Conservation (phyloP, 2,113 vertebrate species). For the Oncorhynchus keta region DNA sequence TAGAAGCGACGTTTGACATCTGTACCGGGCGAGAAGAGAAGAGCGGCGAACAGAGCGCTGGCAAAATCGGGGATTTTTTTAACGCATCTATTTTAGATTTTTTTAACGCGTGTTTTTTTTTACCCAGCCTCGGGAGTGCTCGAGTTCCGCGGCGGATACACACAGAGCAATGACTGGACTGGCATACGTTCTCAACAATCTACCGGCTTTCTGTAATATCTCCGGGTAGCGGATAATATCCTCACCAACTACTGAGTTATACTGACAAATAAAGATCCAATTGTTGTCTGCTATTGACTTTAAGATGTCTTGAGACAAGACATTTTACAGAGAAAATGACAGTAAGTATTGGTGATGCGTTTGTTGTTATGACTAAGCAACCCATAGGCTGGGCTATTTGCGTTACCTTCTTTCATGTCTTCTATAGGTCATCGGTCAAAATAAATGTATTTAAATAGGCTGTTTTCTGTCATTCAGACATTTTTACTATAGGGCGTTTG, state of each 20-base stretch:
- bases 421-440: neutral
- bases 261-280: slow-evolving; percentile 36
- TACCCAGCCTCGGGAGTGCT: slow-evolving; percentile 51
- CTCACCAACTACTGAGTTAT: slow-evolving; percentile 12
- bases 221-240: slow-evolving; percentile 45
- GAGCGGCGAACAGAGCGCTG: slow-evolving; percentile 25
- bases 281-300: slow-evolving; percentile 54
- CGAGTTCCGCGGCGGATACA: slow-evolving; percentile 46
- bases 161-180: slow-evolving; percentile 62
- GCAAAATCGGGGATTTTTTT: slow-evolving; percentile 61
- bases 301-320: slow-evolving; percentile 77
- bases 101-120: slow-evolving; percentile 29
- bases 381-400: neutral
- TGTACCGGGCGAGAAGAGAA: slow-evolving; percentile 27
- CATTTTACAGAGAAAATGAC: slow-evolving; percentile 67
- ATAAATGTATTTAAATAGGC: neutral
- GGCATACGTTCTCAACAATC: slow-evolving; percentile 40
- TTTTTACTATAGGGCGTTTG: neutral
- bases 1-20: slow-evolving; percentile 27
- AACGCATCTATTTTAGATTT: too few species aligned
- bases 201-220: slow-evolving; percentile 60
- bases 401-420: neutral
- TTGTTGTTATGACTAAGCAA: neutral
- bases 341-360: slow-evolving; percentile 66
- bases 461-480: neutral